Percentiles rank a stretch among this genome's conserved stretches.
Conservation (phyloP, 2,888 invertebrate species). For the Helicoverpa assulta region DNA sequence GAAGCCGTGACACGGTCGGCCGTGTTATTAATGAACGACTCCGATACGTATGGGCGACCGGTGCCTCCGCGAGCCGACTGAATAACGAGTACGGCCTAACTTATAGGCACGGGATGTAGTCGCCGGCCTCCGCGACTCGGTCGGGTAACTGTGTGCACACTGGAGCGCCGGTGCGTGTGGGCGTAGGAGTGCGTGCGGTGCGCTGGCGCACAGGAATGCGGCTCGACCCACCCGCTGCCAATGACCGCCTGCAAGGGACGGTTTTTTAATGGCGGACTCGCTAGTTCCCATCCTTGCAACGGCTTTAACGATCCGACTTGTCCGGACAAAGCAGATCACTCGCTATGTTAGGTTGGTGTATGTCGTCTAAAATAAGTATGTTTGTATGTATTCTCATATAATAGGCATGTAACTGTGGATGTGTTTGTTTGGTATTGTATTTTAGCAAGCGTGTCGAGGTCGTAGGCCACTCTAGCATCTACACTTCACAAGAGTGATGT, state of each 20-base stretch:
- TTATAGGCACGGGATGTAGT: constrained; percentile 29
- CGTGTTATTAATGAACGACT: constrained; percentile 86
- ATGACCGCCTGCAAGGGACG: constrained; percentile 88
- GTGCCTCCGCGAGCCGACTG: constrained; percentile 68
- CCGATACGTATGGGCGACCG: constrained; percentile 73
- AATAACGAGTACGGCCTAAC: constrained; percentile 58
- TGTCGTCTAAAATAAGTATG: constrained; percentile 54
- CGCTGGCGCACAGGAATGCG: constrained; percentile 88
- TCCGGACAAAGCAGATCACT: constrained; percentile 72
- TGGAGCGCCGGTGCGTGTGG: constrained; percentile 76
- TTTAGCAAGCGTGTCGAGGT: constrained; percentile 76
- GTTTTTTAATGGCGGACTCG: constrained; percentile 84
- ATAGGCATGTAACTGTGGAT: constrained; percentile 39
- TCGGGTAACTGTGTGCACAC: constrained; percentile 63
- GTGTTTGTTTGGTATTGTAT: constrained; percentile 61
- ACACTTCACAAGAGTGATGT: constrained; percentile 58
- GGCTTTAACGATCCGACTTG: constrained; percentile 76
- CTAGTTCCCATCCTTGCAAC: constrained; percentile 82
- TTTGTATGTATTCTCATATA: constrained; percentile 22
- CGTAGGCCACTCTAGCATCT: constrained; percentile 70
- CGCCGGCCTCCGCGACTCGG: constrained; percentile 53
- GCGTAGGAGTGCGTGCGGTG: constrained; percentile 82
- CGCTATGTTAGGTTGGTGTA: constrained; percentile 52
- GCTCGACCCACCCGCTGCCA: constrained; percentile 88
- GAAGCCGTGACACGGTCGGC: constrained; percentile 85